A percentile compares a stretch with the other conserved stretches of the same genome.
These are phyloP conservation scores for Chaenodraco wilsoni DNA, from an alignment of 2,797 vertebrate genomes.

Conservation along the genomic window DNA sequence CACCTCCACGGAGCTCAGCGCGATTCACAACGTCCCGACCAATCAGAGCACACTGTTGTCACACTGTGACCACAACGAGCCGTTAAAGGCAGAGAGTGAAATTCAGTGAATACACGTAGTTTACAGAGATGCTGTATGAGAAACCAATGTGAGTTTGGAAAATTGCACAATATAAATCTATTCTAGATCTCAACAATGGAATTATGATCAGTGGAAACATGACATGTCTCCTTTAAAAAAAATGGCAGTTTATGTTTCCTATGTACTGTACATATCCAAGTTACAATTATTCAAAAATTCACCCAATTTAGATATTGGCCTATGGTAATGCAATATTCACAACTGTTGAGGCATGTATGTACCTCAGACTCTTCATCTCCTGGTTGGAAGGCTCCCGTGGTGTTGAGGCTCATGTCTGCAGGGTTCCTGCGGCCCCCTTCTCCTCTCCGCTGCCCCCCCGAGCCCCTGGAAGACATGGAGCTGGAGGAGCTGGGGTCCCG, in stretches of 20 bases:
- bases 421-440: constrained; percentile 92
- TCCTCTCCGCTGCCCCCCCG: constrained; percentile 92
- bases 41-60: no score
- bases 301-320: neutral
- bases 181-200: no score
- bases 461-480: constrained; percentile 96
- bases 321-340: neutral
- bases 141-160: no score
- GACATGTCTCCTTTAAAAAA: neutral
- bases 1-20: no score
- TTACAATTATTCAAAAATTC: neutral
- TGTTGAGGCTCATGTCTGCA: constrained; percentile 89
- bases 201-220: no score
- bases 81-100: no score
- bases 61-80: no score
- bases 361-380: constrained; percentile 90
- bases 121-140: no score
- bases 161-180: no score
- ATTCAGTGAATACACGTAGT: no score
- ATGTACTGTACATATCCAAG: neutral
- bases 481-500: constrained; percentile 97
- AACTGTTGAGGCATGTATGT: neutral
- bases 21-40: no score
- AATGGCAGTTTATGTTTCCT: neutral
- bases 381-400: constrained; percentile 91